Percentiles rank a stretch among this genome's conserved stretches.
These are phyloP conservation scores for Eupeodes corollae DNA, from an alignment of 1,140 invertebrate species.

Conservation along the genomic window DNA sequence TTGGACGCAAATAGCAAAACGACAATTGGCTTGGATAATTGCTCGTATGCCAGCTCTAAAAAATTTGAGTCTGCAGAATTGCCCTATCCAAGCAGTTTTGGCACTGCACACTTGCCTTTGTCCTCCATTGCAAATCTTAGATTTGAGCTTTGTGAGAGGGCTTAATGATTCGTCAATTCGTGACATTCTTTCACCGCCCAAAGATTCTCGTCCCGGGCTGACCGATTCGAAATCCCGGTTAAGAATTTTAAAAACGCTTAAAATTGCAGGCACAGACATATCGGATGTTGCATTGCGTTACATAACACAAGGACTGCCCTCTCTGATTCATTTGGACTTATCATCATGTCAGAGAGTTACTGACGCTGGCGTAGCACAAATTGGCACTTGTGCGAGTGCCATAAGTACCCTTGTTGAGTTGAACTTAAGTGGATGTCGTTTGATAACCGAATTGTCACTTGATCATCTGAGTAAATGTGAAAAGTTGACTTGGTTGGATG, in stretches of 20 bases:
- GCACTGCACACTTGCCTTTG: slow-evolving; percentile 74
- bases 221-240: slow-evolving; percentile 72
- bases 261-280: slow-evolving; percentile 75
- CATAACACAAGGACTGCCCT: slow-evolving; percentile 63
- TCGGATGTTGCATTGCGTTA: slow-evolving; percentile 76
- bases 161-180: slow-evolving; percentile 70
- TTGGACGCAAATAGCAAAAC: slow-evolving; percentile 74
- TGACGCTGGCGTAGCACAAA: slow-evolving; percentile 76
- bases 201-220: slow-evolving; percentile 70
- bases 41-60: slow-evolving; percentile 70
- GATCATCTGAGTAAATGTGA: slow-evolving; percentile 58
- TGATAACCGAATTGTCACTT: slow-evolving; percentile 69
- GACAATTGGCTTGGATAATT: slow-evolving; percentile 80
- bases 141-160: slow-evolving; percentile 69
- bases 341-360: slow-evolving; percentile 78
- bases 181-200: slow-evolving; percentile 73
- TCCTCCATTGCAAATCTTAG: slow-evolving; percentile 64
- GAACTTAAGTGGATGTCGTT: slow-evolving; percentile 68
- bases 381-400: slow-evolving; percentile 45
- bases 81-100: slow-evolving; percentile 64
- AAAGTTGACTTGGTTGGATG: slow-evolving; percentile 52
- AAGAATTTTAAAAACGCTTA: slow-evolving; percentile 59
- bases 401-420: slow-evolving; percentile 43
- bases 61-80: slow-evolving; percentile 67
- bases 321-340: slow-evolving; percentile 62